Evolutionary conservation across 2,113 vertebrate genomes (phyloP).

Genomic region (Calypte anna): DNA sequence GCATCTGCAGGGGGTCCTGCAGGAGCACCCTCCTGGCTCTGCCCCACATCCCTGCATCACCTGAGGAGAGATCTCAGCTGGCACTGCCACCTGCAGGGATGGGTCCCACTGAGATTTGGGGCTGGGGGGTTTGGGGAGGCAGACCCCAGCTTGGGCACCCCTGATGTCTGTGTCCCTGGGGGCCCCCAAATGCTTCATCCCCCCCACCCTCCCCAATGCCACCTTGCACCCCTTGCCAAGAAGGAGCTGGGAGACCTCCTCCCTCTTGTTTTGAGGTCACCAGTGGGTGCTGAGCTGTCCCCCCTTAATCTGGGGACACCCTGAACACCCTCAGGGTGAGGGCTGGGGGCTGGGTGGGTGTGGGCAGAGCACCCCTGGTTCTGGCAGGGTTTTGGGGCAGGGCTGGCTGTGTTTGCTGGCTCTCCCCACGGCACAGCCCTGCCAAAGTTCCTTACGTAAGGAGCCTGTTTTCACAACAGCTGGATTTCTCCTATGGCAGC

Average conservation of each 20-base stretch:
- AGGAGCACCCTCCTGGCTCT: accelerated
- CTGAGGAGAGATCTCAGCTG: accelerated
- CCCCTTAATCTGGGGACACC: neutral
- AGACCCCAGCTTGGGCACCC: neutral
- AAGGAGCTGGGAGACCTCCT: neutral
- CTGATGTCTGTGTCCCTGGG: accelerated
- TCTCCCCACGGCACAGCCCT: neutral
- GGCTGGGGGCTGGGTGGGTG: neutral
- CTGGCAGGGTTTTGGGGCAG: neutral
- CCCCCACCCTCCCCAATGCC: neutral
- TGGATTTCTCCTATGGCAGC: neutral
- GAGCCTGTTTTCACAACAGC: neutral
- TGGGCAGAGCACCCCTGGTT: neutral
- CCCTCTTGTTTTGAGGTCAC: neutral
- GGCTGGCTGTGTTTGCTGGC: neutral
- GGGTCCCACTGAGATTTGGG: neutral
- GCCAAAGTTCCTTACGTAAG: slow-evolving; percentile 41
- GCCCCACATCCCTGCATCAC: neutral
- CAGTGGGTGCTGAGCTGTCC: accelerated
- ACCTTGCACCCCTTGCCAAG: neutral
- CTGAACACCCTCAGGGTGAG: neutral
- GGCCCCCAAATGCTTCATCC: too few relatives aligned
- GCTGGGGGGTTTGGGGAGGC: neutral
- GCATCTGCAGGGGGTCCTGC: accelerated
- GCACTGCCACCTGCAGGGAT: accelerated